Evolutionary conservation across 2,888 invertebrate species (phyloP).

Genomic region (Latrodectus hesperus): DNA sequence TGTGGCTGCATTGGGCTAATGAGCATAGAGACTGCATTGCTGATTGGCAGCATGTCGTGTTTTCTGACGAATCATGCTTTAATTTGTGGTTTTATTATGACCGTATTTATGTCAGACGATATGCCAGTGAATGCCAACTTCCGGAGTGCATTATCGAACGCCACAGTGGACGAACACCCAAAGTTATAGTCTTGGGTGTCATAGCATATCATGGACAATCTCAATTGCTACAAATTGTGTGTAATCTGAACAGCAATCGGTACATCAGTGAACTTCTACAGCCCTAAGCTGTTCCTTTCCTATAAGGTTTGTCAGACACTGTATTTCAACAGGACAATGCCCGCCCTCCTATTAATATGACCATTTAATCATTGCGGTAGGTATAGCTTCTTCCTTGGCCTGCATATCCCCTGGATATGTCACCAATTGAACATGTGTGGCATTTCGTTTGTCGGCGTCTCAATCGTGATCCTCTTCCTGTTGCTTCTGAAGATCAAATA

Average conservation of each 20-base stretch:
- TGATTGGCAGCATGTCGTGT: too few relatives aligned
- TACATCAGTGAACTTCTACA: neutral
- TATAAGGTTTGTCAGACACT: too few relatives aligned
- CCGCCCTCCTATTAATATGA: neutral
- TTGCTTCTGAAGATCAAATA: neutral
- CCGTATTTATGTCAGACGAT: too few relatives aligned
- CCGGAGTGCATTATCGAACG: neutral
- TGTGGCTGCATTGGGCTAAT: too few relatives aligned
- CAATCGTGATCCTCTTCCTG: neutral
- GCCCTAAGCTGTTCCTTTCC: too few relatives aligned
- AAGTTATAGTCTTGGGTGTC: neutral
- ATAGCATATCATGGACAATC: neutral
- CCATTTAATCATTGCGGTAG: neutral
- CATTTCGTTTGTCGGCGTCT: constrained; percentile 7
- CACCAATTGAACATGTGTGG: constrained; percentile 7
- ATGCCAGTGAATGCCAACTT: too few relatives aligned
- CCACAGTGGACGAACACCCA: neutral
- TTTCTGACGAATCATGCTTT: too few relatives aligned
- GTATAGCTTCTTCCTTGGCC: constrained; percentile 4
- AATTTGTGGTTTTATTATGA: too few relatives aligned
- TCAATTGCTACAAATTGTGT: neutral
- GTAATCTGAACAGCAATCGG: neutral
- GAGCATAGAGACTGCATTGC: too few relatives aligned
- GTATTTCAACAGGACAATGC: too few relatives aligned
- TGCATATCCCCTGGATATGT: neutral